phyloP scores from a whole-genome alignment of 1,140 invertebrate species.

The Euura lappo region DNA sequence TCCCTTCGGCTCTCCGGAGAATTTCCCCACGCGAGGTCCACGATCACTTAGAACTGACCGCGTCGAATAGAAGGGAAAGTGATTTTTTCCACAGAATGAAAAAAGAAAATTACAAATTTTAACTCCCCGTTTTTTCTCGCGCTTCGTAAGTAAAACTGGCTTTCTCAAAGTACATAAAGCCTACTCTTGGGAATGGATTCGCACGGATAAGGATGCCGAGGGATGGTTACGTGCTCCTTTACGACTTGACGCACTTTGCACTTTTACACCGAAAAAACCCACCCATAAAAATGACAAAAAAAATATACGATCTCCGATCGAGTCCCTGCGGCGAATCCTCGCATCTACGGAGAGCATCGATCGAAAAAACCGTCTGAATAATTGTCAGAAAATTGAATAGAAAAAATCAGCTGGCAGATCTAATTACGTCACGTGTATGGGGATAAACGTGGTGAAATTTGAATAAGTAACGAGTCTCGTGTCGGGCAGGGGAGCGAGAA shows the following conservation, averaged over 20 bases:
- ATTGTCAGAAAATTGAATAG: background rate
- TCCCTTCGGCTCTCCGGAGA: no score
- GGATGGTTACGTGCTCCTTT: background rate
- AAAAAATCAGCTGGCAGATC: background rate
- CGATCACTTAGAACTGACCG: no score
- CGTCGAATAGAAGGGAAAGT: no score
- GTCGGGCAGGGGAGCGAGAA: background rate
- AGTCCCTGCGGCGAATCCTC: background rate
- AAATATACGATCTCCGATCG: background rate
- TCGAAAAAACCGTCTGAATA: no score
- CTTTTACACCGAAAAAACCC: background rate
- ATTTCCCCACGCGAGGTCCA: no score
- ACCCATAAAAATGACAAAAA: no score
- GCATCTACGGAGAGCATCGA: background rate
- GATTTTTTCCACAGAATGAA: no score
- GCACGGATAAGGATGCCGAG: background rate
- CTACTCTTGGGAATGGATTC: background rate
- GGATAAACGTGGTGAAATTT: background rate
- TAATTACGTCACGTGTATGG: background rate
- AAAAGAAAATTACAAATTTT: no score
- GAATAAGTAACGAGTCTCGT: background rate
- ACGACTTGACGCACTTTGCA: conserved; percentile 3
- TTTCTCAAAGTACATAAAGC: background rate
- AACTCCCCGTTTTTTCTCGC: no score
- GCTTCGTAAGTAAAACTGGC: no score